A percentile compares a stretch with the other conserved stretches of the same genome.
These are phyloP conservation scores for Rhabdornis inornatus DNA, from an alignment of 2,113 vertebrate genomes.

Conservation along the genomic window DNA sequence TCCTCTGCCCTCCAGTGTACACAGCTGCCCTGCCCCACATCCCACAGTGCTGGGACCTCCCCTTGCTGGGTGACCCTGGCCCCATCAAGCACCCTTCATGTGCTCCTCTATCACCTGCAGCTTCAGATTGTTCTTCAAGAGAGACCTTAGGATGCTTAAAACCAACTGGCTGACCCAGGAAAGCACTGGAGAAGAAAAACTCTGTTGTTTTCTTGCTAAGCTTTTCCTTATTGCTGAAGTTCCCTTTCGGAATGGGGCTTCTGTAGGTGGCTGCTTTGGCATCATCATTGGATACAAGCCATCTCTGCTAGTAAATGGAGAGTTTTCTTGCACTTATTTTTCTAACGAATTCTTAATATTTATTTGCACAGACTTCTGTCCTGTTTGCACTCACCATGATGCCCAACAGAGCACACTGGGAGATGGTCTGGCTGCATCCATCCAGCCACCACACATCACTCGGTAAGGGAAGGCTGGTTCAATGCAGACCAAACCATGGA, in stretches of 20 bases:
- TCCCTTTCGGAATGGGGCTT: background rate
- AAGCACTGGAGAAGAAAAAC: background rate
- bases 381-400: fast-evolving
- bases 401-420: fast-evolving
- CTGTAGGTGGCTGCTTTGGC: background rate
- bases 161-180: background rate
- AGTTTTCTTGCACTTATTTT: background rate
- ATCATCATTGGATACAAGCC: background rate
- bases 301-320: background rate
- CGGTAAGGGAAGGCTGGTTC: background rate
- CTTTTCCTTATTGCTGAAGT: background rate
- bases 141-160: background rate
- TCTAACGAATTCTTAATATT: background rate
- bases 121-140: fast-evolving
- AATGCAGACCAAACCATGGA: background rate
- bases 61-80: background rate
- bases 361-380: background rate
- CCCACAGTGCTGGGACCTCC: background rate
- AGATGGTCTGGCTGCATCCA: background rate
- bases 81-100: background rate
- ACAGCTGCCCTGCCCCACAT: background rate
- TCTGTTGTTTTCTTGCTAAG: background rate
- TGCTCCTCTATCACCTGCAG: background rate
- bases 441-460: background rate
- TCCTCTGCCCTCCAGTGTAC: background rate